Percentiles rank a stretch among this genome's conserved stretches.
Conservation (phyloP, 2,888 invertebrate genomes). For the Ochropleura plecta region DNA sequence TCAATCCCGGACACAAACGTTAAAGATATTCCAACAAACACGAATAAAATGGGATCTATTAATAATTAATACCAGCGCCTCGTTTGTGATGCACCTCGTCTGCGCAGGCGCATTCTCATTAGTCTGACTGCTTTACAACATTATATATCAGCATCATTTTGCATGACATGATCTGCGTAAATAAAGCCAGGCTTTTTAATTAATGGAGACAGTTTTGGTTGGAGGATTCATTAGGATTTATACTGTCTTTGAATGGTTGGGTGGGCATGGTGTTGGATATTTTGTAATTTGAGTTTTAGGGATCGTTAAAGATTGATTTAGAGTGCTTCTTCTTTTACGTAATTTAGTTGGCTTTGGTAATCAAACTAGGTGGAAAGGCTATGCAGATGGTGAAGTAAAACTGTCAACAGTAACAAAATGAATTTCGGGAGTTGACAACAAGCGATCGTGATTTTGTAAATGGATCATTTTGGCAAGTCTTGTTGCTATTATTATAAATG, state of each 20-base stretch:
- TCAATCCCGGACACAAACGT: conserved; percentile 44
- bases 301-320: neutral
- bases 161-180: conserved; percentile 70
- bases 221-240: conserved; percentile 30
- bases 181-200: conserved; percentile 58
- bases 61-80: conserved; percentile 65
- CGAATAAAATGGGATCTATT: conserved; percentile 58
- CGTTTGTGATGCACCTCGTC: conserved; percentile 61
- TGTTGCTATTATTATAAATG: conserved; percentile 9
- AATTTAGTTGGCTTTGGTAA: neutral
- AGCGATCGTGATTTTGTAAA: conserved; percentile 3
- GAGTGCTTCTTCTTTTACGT: neutral
- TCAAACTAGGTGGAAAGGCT: neutral
- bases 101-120: conserved; percentile 77
- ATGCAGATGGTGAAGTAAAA: neutral
- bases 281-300: conserved; percentile 4
- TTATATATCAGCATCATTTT: conserved; percentile 76
- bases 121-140: conserved; percentile 82
- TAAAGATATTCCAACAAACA: conserved; percentile 47
- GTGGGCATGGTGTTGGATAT: conserved; percentile 16
- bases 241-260: conserved; percentile 24
- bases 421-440: neutral
- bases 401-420: neutral
- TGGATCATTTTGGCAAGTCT: conserved; percentile 36
- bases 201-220: conserved; percentile 54